These are phyloP conservation scores for Drosophila sulfurigaster DNA, from an alignment of 1,140 invertebrate genomes.

Conservation along the genomic window DNA sequence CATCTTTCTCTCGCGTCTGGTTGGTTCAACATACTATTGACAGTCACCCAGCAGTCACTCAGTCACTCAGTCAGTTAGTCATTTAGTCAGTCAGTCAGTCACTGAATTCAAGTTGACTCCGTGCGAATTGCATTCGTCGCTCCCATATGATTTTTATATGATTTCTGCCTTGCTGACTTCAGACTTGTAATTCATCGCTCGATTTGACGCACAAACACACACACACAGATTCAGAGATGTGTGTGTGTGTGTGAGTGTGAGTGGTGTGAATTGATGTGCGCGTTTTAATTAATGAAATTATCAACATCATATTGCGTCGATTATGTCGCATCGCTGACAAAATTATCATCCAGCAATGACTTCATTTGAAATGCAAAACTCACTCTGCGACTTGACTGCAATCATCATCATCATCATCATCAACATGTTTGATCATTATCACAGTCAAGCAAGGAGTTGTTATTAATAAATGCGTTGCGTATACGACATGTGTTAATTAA, in stretches of 20 bases:
- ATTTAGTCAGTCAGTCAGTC: not conserved
- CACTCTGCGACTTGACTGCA: not conserved
- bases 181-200: not conserved
- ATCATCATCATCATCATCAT: not conserved
- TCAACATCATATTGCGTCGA: slow-evolving; percentile 56
- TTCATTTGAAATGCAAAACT: slow-evolving; percentile 49
- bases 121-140: too few relatives aligned
- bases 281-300: slow-evolving; percentile 65
- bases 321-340: slow-evolving; percentile 46
- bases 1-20: not conserved
- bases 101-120: not conserved
- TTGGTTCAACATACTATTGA: slow-evolving; percentile 23
- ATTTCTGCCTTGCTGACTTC: not conserved
- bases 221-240: not conserved
- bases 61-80: not conserved
- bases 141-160: not conserved
- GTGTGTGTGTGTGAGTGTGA: not conserved
- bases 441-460: not conserved
- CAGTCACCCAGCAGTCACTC: not conserved
- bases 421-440: slow-evolving; percentile 9
- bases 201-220: not conserved
- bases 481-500: slow-evolving; percentile 30
- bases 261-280: slow-evolving; percentile 36
- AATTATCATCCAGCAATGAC: slow-evolving; percentile 39
- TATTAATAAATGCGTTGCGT: slow-evolving; percentile 8